Percentiles rank a stretch among this genome's conserved stretches.
These are phyloP conservation scores for Micropterix aruncella DNA, from an alignment of 2,888 invertebrate species.

Conservation along the genomic window DNA sequence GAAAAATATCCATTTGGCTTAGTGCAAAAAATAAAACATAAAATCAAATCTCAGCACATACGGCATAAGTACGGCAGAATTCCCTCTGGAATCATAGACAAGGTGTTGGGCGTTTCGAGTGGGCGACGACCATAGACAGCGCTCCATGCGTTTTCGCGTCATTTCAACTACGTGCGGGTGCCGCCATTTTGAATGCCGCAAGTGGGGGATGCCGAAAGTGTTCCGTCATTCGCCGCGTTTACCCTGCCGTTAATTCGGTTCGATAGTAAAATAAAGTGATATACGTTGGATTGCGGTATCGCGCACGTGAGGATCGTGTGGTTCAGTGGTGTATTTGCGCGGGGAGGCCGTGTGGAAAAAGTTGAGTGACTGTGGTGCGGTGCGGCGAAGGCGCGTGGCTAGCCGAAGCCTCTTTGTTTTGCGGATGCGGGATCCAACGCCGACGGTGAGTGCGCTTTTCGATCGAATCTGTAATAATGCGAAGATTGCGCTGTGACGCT, in stretches of 20 bases:
- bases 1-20: too few relatives aligned
- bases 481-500: too few relatives aligned
- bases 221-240: not conserved
- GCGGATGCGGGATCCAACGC: slow-evolving; percentile 35
- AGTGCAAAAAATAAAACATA: too few relatives aligned
- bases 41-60: too few relatives aligned
- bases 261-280: slow-evolving; percentile 8
- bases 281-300: slow-evolving; percentile 5
- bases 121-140: not conserved
- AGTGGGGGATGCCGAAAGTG: slow-evolving; percentile 26
- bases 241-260: slow-evolving; percentile 7
- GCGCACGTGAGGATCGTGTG: slow-evolving; percentile 3
- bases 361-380: slow-evolving; percentile 7
- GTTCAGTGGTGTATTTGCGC: slow-evolving; percentile 1
- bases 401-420: slow-evolving; percentile 37
- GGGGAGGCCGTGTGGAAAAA: not conserved
- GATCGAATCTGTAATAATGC: too few relatives aligned
- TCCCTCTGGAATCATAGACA: too few relatives aligned
- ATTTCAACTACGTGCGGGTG: slow-evolving; percentile 24
- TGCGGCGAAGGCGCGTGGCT: slow-evolving; percentile 41
- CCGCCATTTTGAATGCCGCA: slow-evolving; percentile 44
- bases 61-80: too few relatives aligned
- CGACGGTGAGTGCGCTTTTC: slow-evolving; percentile 28
- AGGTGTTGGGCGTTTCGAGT: too few relatives aligned
- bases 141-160: slow-evolving; percentile 27